Percentiles rank a stretch among this genome's conserved stretches.
Evolutionary conservation across 2,888 invertebrate genomes (phyloP).

Genomic region (Cyaniris semiargus): DNA sequence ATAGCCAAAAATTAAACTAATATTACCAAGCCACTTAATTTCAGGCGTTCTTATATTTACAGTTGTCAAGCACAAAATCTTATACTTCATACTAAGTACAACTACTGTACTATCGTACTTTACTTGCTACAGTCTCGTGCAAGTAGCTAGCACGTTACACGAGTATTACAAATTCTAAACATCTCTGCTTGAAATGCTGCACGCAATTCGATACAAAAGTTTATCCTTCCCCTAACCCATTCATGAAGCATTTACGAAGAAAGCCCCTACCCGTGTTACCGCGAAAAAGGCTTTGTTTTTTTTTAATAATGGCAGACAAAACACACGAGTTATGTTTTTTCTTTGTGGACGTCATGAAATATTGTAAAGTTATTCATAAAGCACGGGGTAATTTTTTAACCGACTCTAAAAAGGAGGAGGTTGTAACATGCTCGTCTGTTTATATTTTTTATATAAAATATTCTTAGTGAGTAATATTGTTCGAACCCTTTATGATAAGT

Average conservation of each 20-base stretch:
- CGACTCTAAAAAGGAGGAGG: too few species aligned
- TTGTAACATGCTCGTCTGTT: too few species aligned
- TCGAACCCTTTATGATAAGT: too few species aligned
- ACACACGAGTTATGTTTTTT: conserved; percentile 52
- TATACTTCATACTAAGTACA: too few species aligned
- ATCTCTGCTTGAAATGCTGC: conserved; percentile 51
- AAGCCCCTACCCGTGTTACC: conserved; percentile 43
- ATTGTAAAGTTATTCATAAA: background rate
- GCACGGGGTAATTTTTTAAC: background rate
- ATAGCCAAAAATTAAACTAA: too few species aligned
- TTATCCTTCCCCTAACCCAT: conserved; percentile 54
- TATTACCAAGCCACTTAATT: too few species aligned
- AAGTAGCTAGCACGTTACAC: background rate
- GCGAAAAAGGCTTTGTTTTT: conserved; percentile 57
- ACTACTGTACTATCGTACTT: conserved; percentile 39
- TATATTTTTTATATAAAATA: too few species aligned
- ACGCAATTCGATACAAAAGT: conserved; percentile 53
- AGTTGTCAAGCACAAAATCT: too few species aligned
- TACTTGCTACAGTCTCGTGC: background rate
- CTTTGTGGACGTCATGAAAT: conserved; percentile 53
- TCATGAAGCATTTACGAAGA: conserved; percentile 48
- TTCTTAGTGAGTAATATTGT: too few species aligned
- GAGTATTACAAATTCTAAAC: background rate
- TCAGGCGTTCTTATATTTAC: too few species aligned
- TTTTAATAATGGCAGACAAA: conserved; percentile 64